Conservation (phyloP, 2,113 vertebrate species). For the Pleuronectes platessa region DNA sequence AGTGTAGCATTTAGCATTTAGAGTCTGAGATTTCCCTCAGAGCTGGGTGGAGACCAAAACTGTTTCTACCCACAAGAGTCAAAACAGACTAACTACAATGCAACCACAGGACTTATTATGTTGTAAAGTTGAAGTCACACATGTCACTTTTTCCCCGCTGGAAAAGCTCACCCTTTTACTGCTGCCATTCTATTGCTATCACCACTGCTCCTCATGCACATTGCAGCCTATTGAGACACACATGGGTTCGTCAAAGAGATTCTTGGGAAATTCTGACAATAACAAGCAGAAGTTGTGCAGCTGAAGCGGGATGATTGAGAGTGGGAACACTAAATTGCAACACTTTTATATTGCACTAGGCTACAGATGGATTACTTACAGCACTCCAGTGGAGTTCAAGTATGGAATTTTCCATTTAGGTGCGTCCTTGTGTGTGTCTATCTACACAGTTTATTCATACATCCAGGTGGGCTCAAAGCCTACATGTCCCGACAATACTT, state of each 20-base stretch:
- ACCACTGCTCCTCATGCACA: not conserved
- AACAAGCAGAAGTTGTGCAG: not conserved
- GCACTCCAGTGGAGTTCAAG: conserved; percentile 11
- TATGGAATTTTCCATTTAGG: conserved; percentile 51
- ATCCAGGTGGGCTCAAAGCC: conserved; percentile 2
- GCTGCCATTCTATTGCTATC: not conserved
- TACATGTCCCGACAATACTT: conserved; percentile 34
- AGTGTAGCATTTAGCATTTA: not conserved
- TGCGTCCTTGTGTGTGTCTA: conserved; percentile 10
- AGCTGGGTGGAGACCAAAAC: not conserved
- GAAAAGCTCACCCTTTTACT: not conserved
- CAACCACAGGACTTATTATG: not conserved
- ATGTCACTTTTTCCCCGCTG: conserved; percentile 13
- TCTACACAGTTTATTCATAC: conserved; percentile 24
- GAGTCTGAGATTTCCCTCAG: not conserved
- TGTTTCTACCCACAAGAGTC: not conserved
- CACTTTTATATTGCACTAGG: not conserved
- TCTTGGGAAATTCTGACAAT: conserved; percentile 12
- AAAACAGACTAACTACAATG: conserved; percentile 7
- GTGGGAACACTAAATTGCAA: conserved; percentile 17
- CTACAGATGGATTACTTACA: conserved; percentile 20
- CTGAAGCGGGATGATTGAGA: not conserved
- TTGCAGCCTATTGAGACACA: not conserved
- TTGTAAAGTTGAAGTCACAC: not conserved
- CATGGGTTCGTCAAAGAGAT: not conserved